phyloP scores from a whole-genome alignment of 2,113 vertebrate genomes.

The Bungarus multicinctus region DNA sequence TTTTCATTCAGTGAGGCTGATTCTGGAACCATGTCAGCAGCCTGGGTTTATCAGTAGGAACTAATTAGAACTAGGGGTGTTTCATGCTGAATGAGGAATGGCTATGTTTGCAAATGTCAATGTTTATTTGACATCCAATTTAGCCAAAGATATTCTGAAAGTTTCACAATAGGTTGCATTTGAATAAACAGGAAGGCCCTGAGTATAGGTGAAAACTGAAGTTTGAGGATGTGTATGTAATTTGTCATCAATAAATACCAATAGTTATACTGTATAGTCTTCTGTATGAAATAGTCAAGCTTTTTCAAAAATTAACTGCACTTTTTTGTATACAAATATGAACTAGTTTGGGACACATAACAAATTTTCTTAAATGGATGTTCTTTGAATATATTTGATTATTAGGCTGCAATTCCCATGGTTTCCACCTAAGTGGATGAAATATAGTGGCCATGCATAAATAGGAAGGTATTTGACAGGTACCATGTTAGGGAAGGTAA shows the following conservation, averaged over 20 bases:
- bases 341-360: background rate
- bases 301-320: background rate
- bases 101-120: background rate
- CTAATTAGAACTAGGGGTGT: background rate
- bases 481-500: no score
- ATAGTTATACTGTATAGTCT: background rate
- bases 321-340: background rate
- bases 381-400: background rate
- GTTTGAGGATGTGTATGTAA: background rate
- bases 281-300: background rate
- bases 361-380: background rate
- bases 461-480: background rate
- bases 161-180: background rate
- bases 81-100: background rate
- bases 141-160: background rate
- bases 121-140: background rate
- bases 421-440: background rate
- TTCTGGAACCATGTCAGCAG: background rate
- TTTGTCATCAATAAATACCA: background rate
- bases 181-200: background rate
- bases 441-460: background rate
- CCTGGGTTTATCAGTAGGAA: background rate
- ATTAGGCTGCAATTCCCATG: background rate
- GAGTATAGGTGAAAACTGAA: background rate
- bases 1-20: background rate